Base-by-base conservation (phyloP, 2,888 invertebrate genomes). In the Leptinotarsa haldemani region DNA sequence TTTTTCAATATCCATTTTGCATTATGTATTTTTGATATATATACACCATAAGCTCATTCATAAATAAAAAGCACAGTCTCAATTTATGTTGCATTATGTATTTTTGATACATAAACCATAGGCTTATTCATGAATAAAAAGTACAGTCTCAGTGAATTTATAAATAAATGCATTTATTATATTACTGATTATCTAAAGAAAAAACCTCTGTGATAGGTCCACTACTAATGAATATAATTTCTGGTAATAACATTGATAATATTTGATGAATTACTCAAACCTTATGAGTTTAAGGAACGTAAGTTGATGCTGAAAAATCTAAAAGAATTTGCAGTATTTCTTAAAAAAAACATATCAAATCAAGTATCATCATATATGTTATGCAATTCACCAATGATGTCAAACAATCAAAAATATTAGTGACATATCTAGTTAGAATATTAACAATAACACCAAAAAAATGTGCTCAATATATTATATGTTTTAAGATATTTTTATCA, bases 371-470 rank as follows among this genome's bases (percentile, higher is more conserved):
- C 15, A 15, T 15, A 16, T 50, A 50, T 50, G 1, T 50, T 50
- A 50, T 50, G 50, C n/a, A 50, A 50, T n/a, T 50, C n/a, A 50
- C 56, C 15, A 56, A 13, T 56, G 15, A 56, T 22, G 13, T 9
- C 22, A 4, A 3, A 4, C 20, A 25, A 56, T 56, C 56, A 22
- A 56, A 56, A 56, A 15, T 56, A 66, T 66, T 48, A 48, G 12
- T 40, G 40, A 53, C 13, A 68, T 56, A 65, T 61, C 61, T 61
- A 61, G 61, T 61, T 61, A 61, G n/a, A 61, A n/a, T 61, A 61
- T 77, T 61, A 78, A 72, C 64, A 77, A 74, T 75, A 78, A 75
- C 79, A 79, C 77, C 77, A 79, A 79, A 79, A 77, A 77, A 66
- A 78, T 76, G 66, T 79, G 79, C 79, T 79, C 79, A 79, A 79